Base-by-base conservation (phyloP, 2,797 vertebrate species). In the Amblyopsis hoosieri region DNA sequence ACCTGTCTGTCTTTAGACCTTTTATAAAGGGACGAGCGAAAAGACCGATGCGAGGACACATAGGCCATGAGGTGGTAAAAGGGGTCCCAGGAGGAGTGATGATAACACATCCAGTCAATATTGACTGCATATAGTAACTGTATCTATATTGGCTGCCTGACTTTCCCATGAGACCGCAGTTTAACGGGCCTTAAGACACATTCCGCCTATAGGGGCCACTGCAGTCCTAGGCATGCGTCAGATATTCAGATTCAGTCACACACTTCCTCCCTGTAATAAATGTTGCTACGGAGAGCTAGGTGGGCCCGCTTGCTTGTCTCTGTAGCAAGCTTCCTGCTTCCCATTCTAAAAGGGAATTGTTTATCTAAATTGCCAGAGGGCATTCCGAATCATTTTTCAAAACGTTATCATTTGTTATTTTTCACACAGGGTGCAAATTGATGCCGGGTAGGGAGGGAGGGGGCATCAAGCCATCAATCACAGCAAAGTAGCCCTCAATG, bases 391-490 rank as follows among this genome's bases (percentile, higher is more conserved):
- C 60, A 80, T 90, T 89, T 84, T 86, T 87, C 71, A 83, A 74
- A 84, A 74, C 2, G 52, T 81, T 80, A 83, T 79, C 77, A 73
- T 82, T 87, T 85, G 57, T 78, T 83, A 76, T 88, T 83, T 88
- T 81, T 75, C 54, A 64, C 68, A 67, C 23, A 52, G 70, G 66
- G 74, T 67, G 71, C 74, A 83, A 87, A 89, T 87, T 80, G 78
- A 85, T 72, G 69, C 47, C 56, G 62, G 64, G 57, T 3, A 7
- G 51, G 57, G 8, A 42, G 19, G 23, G n/a, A 29, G 54, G 19
- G 4, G 8, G 51, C 80, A 75, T 71, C 70, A 64, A 62, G 59
- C 78, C 66, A 91, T 92, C 87, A 88, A 90, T 93, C 90, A 89
- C 75, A 2, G 48, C 64, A 80, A 86, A 89, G 85, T 81, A 84